Conservation (phyloP, 1,140 invertebrate genomes). For the Brachionus rubens region DNA sequence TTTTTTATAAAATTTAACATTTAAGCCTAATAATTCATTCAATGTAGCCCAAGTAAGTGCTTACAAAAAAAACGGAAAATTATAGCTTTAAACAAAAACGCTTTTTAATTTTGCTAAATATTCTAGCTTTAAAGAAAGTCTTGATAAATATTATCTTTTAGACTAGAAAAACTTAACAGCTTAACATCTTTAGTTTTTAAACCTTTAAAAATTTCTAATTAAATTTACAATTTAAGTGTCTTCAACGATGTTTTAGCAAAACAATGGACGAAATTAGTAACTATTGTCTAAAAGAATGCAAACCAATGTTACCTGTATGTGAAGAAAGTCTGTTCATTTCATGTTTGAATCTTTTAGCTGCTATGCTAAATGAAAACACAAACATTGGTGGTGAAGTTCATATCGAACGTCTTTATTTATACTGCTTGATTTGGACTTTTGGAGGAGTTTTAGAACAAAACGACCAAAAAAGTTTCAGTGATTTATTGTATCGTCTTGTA, state of each 20-base stretch:
- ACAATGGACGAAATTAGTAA: slow-evolving; percentile 59
- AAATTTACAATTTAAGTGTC: slow-evolving; percentile 51
- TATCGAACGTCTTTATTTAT: slow-evolving; percentile 58
- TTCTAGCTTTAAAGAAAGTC: background rate
- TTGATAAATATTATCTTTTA: background rate
- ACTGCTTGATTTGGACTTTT: slow-evolving; percentile 61
- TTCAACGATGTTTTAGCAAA: slow-evolving; percentile 58
- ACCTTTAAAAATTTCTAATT: too few species aligned
- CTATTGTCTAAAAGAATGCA: slow-evolving; percentile 56
- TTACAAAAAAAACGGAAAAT: background rate
- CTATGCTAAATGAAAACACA: slow-evolving; percentile 59
- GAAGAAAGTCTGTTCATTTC: slow-evolving; percentile 51
- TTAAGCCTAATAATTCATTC: background rate
- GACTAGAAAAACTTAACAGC: too few species aligned
- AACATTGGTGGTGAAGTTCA: slow-evolving; percentile 57
- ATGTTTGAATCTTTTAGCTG: slow-evolving; percentile 56
- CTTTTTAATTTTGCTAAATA: background rate
- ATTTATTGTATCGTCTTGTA: slow-evolving; percentile 56
- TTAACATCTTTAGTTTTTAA: too few species aligned
- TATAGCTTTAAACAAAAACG: background rate
- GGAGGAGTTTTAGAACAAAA: slow-evolving; percentile 54
- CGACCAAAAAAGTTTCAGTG: slow-evolving; percentile 56
- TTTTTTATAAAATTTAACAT: background rate
- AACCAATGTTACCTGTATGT: slow-evolving; percentile 49
- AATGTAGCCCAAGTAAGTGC: slow-evolving; percentile 5